Percentiles rank a stretch among this genome's conserved stretches.
phyloP scores from a whole-genome alignment of 2,888 invertebrate genomes.

The Opisthograptis luteolata region DNA sequence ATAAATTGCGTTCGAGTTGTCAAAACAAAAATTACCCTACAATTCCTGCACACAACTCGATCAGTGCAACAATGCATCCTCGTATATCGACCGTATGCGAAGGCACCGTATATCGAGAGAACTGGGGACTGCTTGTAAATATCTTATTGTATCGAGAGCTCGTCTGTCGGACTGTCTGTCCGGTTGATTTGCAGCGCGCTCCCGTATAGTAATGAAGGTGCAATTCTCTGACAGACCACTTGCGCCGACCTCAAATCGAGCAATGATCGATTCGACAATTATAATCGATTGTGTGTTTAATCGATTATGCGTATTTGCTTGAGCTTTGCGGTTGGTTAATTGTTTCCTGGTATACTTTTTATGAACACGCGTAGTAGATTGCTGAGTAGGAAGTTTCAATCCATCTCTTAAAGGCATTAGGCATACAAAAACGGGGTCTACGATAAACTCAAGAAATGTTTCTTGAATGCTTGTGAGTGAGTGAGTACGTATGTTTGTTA shows the following conservation, averaged over 20 bases:
- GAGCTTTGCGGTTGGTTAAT: constrained; percentile 16
- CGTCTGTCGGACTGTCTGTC: constrained; percentile 70
- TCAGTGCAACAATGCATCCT: constrained; percentile 48
- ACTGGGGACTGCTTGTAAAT: constrained; percentile 64
- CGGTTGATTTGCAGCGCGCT: constrained; percentile 70
- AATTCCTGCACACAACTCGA: constrained; percentile 36
- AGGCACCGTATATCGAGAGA: constrained; percentile 41
- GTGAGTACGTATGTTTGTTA: too few species aligned
- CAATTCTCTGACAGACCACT: constrained; percentile 60
- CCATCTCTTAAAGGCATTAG: too few species aligned
- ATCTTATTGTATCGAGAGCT: constrained; percentile 67
- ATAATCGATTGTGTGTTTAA: constrained; percentile 56
- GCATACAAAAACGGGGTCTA: too few species aligned
- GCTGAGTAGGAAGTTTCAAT: too few species aligned
- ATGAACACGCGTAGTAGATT: too few species aligned
- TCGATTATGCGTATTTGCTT: constrained; percentile 53
- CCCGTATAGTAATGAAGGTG: constrained; percentile 75
- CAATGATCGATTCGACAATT: constrained; percentile 68
- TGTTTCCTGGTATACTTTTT: constrained; percentile 1
- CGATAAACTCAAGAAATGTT: too few species aligned
- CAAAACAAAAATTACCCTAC: constrained; percentile 59
- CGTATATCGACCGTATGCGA: constrained; percentile 43
- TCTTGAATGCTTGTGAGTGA: too few species aligned
- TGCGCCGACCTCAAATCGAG: constrained; percentile 52
- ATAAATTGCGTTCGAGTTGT: constrained; percentile 47